Percentiles rank a stretch among this genome's conserved stretches.
phyloP scores from a whole-genome alignment of 2,113 vertebrate genomes.

The Vidua macroura region DNA sequence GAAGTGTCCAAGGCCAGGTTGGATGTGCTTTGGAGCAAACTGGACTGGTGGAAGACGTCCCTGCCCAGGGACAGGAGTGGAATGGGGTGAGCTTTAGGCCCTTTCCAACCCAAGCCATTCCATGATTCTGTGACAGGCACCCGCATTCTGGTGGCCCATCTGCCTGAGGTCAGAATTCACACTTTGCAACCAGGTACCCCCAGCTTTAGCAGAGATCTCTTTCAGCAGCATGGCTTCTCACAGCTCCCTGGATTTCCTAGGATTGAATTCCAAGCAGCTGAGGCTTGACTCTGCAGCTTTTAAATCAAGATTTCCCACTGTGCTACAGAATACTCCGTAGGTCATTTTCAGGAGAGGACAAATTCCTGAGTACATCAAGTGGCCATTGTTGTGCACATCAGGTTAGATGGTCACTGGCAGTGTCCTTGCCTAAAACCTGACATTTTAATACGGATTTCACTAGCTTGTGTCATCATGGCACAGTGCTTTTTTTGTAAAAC shows the following conservation, averaged over 20 bases:
- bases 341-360: not conserved
- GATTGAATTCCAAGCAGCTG: not conserved
- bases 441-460: not conserved
- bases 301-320: not conserved
- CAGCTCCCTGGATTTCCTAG: not conserved
- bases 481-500: not conserved
- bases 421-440: not conserved
- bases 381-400: rapidly evolving
- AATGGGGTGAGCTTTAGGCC: not conserved
- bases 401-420: not conserved
- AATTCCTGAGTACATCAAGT: not conserved
- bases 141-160: not conserved
- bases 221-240: not conserved
- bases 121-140: not conserved
- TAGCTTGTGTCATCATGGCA: not conserved
- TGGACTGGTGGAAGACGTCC: not conserved
- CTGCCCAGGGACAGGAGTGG: not conserved
- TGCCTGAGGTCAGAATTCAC: not conserved
- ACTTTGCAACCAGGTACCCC: not conserved
- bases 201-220: not conserved
- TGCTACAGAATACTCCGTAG: not conserved
- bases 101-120: not conserved
- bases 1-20: not conserved
- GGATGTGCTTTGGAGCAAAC: not conserved
- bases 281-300: not conserved